These are phyloP conservation scores for Stenoptilia bipunctidactyla DNA, from an alignment of 2,888 invertebrate genomes.

Conservation along the genomic window DNA sequence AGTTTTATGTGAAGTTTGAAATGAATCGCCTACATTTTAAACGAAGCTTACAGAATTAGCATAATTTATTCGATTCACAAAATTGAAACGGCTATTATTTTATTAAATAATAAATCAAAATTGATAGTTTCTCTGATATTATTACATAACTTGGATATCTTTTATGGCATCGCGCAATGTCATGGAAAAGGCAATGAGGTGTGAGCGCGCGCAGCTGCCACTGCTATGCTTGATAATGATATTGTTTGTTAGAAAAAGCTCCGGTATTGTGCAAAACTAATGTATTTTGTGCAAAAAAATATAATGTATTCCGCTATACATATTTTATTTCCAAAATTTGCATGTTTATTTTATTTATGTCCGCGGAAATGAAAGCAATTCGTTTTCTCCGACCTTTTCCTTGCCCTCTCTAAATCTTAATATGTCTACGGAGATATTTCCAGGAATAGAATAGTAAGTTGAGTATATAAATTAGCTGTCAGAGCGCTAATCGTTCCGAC, in stretches of 20 bases:
- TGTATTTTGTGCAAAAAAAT: too few relatives aligned
- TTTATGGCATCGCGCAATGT: conserved; percentile 60
- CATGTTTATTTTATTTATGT: too few relatives aligned
- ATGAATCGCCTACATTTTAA: too few relatives aligned
- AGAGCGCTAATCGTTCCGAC: conserved; percentile 65
- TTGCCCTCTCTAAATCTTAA: conserved; percentile 25
- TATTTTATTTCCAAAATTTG: too few relatives aligned
- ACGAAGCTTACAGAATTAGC: too few relatives aligned
- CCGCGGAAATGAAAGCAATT: too few relatives aligned
- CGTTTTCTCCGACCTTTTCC: too few relatives aligned
- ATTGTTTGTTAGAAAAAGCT: conserved; percentile 31
- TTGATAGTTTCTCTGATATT: conserved; percentile 28
- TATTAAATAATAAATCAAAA: conserved; percentile 24
- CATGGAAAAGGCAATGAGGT: conserved; percentile 65
- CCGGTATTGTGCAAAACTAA: not conserved
- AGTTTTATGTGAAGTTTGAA: too few relatives aligned
- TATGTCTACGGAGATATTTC: conserved; percentile 33
- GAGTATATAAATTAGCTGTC: conserved; percentile 71
- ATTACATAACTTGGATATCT: conserved; percentile 50
- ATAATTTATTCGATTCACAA: too few relatives aligned
- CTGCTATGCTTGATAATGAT: conserved; percentile 39
- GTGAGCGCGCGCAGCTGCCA: conserved; percentile 56
- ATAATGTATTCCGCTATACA: too few relatives aligned
- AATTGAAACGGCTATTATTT: too few relatives aligned
- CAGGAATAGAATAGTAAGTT: conserved; percentile 63